Base-by-base conservation (phyloP, 2,888 invertebrate genomes). In the Cyaniris semiargus region DNA sequence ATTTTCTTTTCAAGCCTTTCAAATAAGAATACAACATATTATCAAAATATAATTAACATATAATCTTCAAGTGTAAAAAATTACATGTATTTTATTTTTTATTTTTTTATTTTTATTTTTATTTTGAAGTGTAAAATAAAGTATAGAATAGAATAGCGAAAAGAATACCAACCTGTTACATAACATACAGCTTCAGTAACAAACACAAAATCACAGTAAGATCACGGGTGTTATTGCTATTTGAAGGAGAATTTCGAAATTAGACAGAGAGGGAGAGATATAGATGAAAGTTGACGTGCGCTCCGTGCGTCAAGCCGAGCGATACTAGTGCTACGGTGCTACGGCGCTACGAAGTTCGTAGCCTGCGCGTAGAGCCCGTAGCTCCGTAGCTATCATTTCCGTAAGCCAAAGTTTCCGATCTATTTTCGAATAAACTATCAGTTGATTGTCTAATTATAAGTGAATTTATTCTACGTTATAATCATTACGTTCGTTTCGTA, bases 181-280 rank as follows among this genome's bases (percentile, higher is more conserved):
- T 81, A 81, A 81, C 79, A 79, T 75, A 76, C 78, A 77, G 77
- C 78, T 71, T 74, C 77, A 44, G 38, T 23, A 38, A 72, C 66
- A 75, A 72, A 79, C 79, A 77, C 66, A 76, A 76, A 76, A 76
- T 58, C 21, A 76, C 38, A 76, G 71, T 76, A 38, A 8, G 34
- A 78, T 78, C 76, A 76, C 76, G 72, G 77, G 76, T 78, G 56
- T 79, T 81, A 81, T 81, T 81, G 81, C 81, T 80, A 79, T 78
- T 77, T 77, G 77, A 77, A 80, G 82, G 79, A 81, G 82, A 83
- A 81, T 83, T 81, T 81, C 83, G 83, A 83, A 81, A 78, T 81
- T 83, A 81, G 82, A 81, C 81, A 83, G 81, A 82, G 82, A 81
- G 78, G 80, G 81, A 83, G 80, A 81, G 82, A 78, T 78, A 78